Base-by-base conservation (phyloP, 1,140 invertebrate genomes). In the Zaprionus ghesquierei region DNA sequence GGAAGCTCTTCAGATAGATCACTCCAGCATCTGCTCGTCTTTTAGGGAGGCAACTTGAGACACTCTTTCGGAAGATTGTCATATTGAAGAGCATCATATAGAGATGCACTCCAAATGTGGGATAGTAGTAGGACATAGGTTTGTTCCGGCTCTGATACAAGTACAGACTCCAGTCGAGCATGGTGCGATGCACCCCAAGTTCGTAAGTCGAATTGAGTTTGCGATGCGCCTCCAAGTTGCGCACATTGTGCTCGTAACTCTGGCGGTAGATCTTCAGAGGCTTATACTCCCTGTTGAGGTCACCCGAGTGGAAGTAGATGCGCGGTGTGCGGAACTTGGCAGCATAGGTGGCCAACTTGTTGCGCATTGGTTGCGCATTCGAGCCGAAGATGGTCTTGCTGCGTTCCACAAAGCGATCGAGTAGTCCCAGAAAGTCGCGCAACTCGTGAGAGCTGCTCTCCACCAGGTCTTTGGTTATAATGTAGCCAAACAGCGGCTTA, bases 101-200 rank as follows among this genome's bases (percentile, higher is more conserved):
- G 10, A 91, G 51, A 53, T 91, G 90, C 1, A 91, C 87, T 22
- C 76, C 80, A 3, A 91, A 82, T 0, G 90, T 91, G 31, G 90
- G 41, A 69, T 80, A 90, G 35, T 82, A 91, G 23, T 91, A 91
- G 6, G 90, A 89, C 90, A 91, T 91, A 1, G 90, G 90, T 49
- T 90, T 91, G 62, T 81, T 61, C 6, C 79, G 84, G 51, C 90
- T 91, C 41, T 91, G 90, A 31, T 70, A 89, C 0, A 91, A 59
- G 70, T 90, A 91, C 23, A 91, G 35, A 15, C 79, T 90, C 90
- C 90, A 91, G 38, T 91, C 90, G 8, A 91, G 75, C 75, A 91
- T 91, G 0, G 77, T 90, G 0, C 84, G 81, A 22, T 82, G 73
- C 9, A 86, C 79, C 5, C 90, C 90, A 20, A 86, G 46, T 29